These are phyloP conservation scores for Podargus strigoides DNA, from an alignment of 2,797 vertebrate genomes.

Conservation along the genomic window DNA sequence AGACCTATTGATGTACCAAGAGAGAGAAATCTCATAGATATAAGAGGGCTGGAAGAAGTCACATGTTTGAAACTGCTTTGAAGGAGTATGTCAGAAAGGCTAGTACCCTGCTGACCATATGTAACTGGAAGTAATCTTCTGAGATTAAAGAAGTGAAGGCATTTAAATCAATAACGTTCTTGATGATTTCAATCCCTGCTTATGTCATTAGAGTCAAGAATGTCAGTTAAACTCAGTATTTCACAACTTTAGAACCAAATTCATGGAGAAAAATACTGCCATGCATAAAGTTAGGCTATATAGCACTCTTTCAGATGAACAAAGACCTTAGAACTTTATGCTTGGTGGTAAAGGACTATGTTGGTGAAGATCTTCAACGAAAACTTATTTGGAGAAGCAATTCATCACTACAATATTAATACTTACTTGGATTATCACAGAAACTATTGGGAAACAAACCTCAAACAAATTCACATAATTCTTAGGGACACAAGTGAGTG, in stretches of 20 bases:
- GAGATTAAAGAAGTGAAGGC: conserved; percentile 25
- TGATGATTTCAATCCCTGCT: background rate
- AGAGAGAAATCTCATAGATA: background rate
- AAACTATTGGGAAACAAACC: background rate
- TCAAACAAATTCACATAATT: background rate
- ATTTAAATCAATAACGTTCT: conserved; percentile 31
- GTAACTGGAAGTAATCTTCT: conserved; percentile 29
- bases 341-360: background rate
- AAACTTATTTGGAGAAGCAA: background rate
- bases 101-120: conserved; percentile 16
- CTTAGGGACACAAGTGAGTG: background rate
- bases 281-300: background rate
- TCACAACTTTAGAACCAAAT: background rate
- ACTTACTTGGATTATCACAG: background rate
- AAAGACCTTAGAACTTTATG: background rate
- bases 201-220: background rate
- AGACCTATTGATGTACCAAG: background rate
- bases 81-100: background rate
- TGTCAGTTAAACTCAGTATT: conserved; percentile 7
- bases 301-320: background rate
- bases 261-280: background rate
- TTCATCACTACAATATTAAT: background rate
- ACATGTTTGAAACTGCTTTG: background rate
- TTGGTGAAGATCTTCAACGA: background rate
- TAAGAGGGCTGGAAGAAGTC: background rate